phyloP scores from a whole-genome alignment of 1,140 invertebrate genomes.

The Bombus huntii region DNA sequence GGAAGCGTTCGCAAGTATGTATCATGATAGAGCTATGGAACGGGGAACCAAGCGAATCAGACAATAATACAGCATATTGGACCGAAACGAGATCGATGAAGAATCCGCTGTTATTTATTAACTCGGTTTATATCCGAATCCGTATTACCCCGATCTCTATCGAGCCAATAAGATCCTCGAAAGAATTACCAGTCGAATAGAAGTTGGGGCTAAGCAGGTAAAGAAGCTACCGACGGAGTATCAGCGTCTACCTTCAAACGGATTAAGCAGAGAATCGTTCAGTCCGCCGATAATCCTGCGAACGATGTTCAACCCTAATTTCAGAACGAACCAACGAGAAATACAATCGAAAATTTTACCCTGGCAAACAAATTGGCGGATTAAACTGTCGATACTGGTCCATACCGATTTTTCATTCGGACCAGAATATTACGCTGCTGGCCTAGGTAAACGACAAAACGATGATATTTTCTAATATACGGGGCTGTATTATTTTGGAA shows the following conservation, averaged over 20 bases:
- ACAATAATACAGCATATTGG: background rate
- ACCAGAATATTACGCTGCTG: background rate
- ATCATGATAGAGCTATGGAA: background rate
- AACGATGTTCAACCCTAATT: constrained; percentile 38
- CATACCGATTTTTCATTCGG: constrained; percentile 6
- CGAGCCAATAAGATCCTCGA: constrained; percentile 19
- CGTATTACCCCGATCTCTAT: constrained; percentile 9
- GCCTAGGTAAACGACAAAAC: background rate
- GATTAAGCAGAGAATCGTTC: constrained; percentile 32
- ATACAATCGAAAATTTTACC: background rate
- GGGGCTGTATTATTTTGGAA: background rate
- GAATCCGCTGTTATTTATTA: constrained; percentile 25
- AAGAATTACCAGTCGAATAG: background rate
- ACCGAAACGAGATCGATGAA: constrained; percentile 1
- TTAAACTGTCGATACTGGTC: background rate
- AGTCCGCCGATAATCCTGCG: background rate
- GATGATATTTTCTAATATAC: background rate
- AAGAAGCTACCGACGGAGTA: constrained; percentile 8
- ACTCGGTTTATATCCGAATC: constrained; percentile 23
- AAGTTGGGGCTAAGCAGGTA: background rate
- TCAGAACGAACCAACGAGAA: constrained; percentile 1
- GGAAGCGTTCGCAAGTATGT: background rate
- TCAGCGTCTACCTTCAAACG: constrained; percentile 29
- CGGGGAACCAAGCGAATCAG: background rate
- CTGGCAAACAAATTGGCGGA: constrained; percentile 15